phyloP scores from a whole-genome alignment of 1,140 invertebrate species.

The Leptonema lineaticorne region DNA sequence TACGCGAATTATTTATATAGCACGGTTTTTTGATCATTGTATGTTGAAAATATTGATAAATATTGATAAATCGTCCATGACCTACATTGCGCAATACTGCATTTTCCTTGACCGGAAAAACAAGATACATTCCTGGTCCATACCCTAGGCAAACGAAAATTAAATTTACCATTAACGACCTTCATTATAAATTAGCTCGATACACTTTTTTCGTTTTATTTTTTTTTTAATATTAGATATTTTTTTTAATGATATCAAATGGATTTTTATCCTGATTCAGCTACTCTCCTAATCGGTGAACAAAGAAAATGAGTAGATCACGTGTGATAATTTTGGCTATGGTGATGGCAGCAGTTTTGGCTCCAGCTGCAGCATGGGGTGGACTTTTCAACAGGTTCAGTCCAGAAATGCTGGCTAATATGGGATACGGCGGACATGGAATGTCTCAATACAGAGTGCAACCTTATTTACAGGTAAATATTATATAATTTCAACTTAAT shows the following conservation, averaged over 20 bases:
- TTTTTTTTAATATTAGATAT: too few species aligned
- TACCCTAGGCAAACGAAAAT: not conserved
- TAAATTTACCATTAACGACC: too few species aligned
- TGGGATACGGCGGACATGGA: slow-evolving; percentile 70
- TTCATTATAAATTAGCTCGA: too few species aligned
- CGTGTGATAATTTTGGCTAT: slow-evolving; percentile 16
- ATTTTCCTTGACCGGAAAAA: slow-evolving; percentile 5
- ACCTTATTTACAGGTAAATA: slow-evolving; percentile 58
- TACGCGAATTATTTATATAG: too few species aligned
- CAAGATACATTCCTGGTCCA: not conserved
- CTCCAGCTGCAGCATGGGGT: slow-evolving; percentile 68
- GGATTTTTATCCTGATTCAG: too few species aligned
- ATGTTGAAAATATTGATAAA: too few species aligned
- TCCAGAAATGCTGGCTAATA: slow-evolving; percentile 78
- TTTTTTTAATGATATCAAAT: too few species aligned
- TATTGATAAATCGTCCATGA: slow-evolving; percentile 8
- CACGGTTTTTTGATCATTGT: too few species aligned
- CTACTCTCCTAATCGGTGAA: too few species aligned
- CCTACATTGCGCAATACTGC: slow-evolving; percentile 5
- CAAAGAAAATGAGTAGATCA: slow-evolving; percentile 9
- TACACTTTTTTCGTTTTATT: too few species aligned
- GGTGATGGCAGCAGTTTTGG: slow-evolving; percentile 46
- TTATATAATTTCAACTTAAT: too few species aligned
- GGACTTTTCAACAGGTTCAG: slow-evolving; percentile 83
- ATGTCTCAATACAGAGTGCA: slow-evolving; percentile 54